Evolutionary conservation across 2,888 invertebrate species (phyloP).

Genomic region (Agrotis segetum): DNA sequence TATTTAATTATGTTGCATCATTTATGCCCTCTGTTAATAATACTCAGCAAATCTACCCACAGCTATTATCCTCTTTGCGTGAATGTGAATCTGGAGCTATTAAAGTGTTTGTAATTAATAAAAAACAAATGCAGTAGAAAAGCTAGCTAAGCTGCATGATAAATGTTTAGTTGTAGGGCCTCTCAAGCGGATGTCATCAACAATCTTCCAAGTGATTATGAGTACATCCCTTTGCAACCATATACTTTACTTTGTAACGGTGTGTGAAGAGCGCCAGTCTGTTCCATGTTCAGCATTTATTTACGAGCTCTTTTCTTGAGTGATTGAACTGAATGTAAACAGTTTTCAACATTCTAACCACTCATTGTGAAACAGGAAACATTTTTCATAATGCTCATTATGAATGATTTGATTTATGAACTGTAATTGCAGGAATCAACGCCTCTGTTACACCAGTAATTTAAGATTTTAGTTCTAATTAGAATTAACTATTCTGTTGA

Average conservation of each 20-base stretch:
- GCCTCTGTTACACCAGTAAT: conserved; percentile 23
- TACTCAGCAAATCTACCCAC: too few relatives aligned
- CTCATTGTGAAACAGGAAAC: conserved; percentile 47
- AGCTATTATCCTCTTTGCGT: not conserved
- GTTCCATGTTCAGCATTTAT: conserved; percentile 12
- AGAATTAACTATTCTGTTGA: conserved; percentile 22
- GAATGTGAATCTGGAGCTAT: not conserved
- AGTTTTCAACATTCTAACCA: conserved; percentile 32
- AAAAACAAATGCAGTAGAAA: not conserved
- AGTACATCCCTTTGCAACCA: conserved; percentile 21
- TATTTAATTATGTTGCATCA: too few relatives aligned
- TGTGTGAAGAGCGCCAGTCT: conserved; percentile 21
- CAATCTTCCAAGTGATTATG: conserved; percentile 19
- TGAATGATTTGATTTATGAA: conserved; percentile 46
- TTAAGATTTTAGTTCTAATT: conserved; percentile 24
- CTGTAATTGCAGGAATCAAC: conserved; percentile 49
- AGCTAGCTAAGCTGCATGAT: not conserved
- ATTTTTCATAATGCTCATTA: conserved; percentile 50
- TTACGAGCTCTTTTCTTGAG: conserved; percentile 25
- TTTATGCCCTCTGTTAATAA: too few relatives aligned
- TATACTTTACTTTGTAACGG: conserved; percentile 39
- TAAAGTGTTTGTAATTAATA: not conserved
- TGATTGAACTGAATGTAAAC: conserved; percentile 21
- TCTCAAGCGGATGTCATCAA: conserved; percentile 16
- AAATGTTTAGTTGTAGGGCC: not conserved